phyloP scores from a whole-genome alignment of 1,140 invertebrate species.

The Pogonus chalceus region DNA sequence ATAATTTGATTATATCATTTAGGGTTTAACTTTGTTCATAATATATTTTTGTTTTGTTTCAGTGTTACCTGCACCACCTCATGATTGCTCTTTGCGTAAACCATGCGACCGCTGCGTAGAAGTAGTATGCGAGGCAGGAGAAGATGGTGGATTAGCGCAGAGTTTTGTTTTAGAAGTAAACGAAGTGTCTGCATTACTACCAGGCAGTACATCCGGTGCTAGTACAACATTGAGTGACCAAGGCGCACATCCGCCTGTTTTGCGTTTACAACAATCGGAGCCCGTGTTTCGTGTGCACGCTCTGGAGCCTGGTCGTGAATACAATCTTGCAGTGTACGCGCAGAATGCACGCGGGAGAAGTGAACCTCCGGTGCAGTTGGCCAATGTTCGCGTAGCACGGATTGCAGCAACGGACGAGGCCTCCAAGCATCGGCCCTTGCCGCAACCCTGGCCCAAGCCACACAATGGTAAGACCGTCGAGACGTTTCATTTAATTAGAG shows the following conservation, averaged over 20 bases:
- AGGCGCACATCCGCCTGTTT: slow-evolving; percentile 36
- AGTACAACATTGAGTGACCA: slow-evolving; percentile 49
- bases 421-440: not conserved
- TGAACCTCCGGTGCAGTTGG: slow-evolving; percentile 47
- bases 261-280: slow-evolving; percentile 46
- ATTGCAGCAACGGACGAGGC: no score
- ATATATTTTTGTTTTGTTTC: slow-evolving; percentile 28
- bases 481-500: slow-evolving; percentile 7
- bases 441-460: not conserved
- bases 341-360: slow-evolving; percentile 61
- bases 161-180: slow-evolving; percentile 73
- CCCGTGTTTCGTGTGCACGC: slow-evolving; percentile 55
- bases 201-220: slow-evolving; percentile 24
- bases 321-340: slow-evolving; percentile 56
- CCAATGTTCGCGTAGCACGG: slow-evolving; percentile 43
- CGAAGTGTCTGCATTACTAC: slow-evolving; percentile 45
- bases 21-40: no score
- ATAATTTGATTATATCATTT: no score
- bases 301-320: slow-evolving; percentile 53
- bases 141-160: slow-evolving; percentile 72
- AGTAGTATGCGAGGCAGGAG: slow-evolving; percentile 65
- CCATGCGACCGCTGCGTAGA: slow-evolving; percentile 45
- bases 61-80: slow-evolving; percentile 58
- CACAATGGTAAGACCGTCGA: not conserved
- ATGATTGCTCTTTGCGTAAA: slow-evolving; percentile 57